These are phyloP conservation scores for Brachyhypopomus gauderio DNA, from an alignment of 2,113 vertebrate species.

Conservation along the genomic window DNA sequence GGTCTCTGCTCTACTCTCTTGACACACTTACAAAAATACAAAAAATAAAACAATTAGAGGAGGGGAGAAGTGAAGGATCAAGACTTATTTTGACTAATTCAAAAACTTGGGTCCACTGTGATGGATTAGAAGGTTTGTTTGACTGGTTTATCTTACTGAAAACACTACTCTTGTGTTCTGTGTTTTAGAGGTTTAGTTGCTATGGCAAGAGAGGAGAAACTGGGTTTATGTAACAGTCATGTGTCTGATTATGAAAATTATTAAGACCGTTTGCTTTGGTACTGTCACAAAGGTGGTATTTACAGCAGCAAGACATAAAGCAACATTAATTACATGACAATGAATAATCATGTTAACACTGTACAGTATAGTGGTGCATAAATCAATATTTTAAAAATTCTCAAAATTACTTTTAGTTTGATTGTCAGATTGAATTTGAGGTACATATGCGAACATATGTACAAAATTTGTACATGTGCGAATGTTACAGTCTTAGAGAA, in stretches of 20 bases:
- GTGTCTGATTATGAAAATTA: not conserved
- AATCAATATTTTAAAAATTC: not conserved
- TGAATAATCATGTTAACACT: not conserved
- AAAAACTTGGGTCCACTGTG: not conserved
- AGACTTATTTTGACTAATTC: constrained; percentile 22
- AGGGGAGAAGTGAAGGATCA: constrained; percentile 38
- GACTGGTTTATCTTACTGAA: not conserved
- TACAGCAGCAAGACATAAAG: too few species aligned
- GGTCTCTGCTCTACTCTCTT: constrained; percentile 29
- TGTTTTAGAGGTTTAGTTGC: constrained; percentile 19
- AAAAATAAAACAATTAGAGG: not conserved
- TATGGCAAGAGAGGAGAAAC: not conserved
- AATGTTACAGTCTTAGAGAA: not conserved
- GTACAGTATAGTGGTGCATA: not conserved
- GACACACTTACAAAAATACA: constrained; percentile 35
- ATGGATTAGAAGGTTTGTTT: constrained; percentile 27
- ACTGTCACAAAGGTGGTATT: not conserved
- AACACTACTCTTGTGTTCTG: not conserved
- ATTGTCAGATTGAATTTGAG: too few species aligned
- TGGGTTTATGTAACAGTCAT: constrained; percentile 12
- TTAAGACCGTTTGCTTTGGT: not conserved
- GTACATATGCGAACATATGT: too few species aligned
- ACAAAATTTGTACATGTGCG: too few species aligned
- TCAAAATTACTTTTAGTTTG: not conserved
- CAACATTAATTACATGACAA: not conserved